Evolutionary conservation across 2,797 vertebrate genomes (phyloP).

Genomic region (Pipistrellus nathusii): DNA sequence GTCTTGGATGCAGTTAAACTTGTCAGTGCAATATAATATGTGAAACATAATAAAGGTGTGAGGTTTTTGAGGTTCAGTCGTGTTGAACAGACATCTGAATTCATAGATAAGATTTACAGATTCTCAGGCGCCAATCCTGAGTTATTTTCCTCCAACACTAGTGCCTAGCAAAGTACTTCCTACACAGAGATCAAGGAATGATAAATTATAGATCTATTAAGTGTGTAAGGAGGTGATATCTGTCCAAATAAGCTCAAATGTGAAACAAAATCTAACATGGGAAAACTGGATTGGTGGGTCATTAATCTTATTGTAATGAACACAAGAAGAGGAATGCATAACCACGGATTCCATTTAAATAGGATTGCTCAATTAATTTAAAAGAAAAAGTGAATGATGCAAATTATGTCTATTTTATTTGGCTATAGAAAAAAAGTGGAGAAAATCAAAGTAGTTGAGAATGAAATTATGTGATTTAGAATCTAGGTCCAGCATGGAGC

Average conservation of each 20-base stretch:
- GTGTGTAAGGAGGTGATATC: not conserved
- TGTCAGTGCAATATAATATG: conserved; percentile 79
- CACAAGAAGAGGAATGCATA: not conserved
- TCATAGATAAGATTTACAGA: conserved; percentile 16
- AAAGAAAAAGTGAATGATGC: not conserved
- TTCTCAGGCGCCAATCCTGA: not conserved
- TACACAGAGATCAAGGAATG: not conserved
- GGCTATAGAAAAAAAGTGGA: not conserved
- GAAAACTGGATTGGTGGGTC: conserved; percentile 8
- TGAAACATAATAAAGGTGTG: conserved; percentile 59
- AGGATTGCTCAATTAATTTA: not conserved
- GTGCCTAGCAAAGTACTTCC: conserved; percentile 40
- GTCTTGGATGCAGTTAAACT: conserved; percentile 79
- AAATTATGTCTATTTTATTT: conserved; percentile 49
- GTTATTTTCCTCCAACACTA: not conserved
- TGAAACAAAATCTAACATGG: conserved; percentile 17
- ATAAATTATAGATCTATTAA: conserved; percentile 30
- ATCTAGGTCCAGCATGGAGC: not conserved
- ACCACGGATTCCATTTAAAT: conserved; percentile 8
- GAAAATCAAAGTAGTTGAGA: conserved; percentile 16
- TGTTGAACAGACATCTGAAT: conserved; percentile 55
- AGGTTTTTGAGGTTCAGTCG: conserved; percentile 62
- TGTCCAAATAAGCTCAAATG: conserved; percentile 24
- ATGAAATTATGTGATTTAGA: not conserved
- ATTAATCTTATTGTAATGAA: conserved; percentile 22